Percentiles rank a stretch among this genome's conserved stretches.
Evolutionary conservation across 2,888 invertebrate genomes (phyloP).

Genomic region (Anthrax anthrax): DNA sequence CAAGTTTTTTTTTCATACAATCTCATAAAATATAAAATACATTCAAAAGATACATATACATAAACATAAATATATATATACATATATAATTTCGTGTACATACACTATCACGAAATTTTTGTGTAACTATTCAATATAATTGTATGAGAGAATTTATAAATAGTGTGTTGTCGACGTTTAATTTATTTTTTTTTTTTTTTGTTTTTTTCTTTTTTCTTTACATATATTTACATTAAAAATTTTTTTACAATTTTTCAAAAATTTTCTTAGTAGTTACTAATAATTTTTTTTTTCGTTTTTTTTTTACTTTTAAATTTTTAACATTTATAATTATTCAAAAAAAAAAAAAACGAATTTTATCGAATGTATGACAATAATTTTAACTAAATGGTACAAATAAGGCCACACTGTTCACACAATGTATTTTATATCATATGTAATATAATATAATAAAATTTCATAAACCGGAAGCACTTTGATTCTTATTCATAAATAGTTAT

Average conservation of each 20-base stretch:
- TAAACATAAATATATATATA: neutral
- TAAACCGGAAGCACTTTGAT: neutral
- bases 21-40: too few species aligned
- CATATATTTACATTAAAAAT: neutral
- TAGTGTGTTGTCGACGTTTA: conserved; percentile 8
- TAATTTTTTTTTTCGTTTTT: neutral
- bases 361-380: too few species aligned
- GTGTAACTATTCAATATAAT: neutral
- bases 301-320: neutral
- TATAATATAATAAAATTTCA: too few species aligned
- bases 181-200: conserved; percentile 5
- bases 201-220: too few species aligned
- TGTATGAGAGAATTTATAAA: conserved; percentile 10
- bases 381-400: neutral
- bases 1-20: too few species aligned
- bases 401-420: neutral
- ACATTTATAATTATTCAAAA: neutral
- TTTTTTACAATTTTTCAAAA: neutral
- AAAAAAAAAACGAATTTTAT: neutral
- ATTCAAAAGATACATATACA: neutral
- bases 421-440: too few species aligned
- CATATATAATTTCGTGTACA: too few species aligned
- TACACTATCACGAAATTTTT: too few species aligned
- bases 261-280: conserved; percentile 3
- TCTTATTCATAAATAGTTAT: too few species aligned